Evolutionary conservation across 2,797 vertebrate genomes (phyloP).

Genomic region (Spinus pinus): DNA sequence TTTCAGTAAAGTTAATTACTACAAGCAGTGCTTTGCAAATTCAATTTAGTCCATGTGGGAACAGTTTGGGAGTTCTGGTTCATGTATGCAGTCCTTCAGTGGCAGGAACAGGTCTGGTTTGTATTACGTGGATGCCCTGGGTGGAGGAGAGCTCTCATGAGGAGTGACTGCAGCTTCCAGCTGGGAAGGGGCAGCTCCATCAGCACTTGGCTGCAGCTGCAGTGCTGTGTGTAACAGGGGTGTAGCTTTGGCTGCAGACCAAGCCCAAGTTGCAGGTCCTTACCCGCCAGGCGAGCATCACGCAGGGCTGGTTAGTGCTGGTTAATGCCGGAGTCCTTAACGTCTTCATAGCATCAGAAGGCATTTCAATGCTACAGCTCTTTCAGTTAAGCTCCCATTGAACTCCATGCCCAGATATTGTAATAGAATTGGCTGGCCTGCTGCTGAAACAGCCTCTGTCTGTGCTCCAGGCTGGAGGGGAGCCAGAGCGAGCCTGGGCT

Average conservation of each 20-base stretch:
- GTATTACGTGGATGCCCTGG: neutral
- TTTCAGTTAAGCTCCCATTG: constrained; percentile 23
- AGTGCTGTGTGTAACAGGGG: neutral
- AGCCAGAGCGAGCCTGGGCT: neutral
- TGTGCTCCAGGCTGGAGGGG: constrained; percentile 38
- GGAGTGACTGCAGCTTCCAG: neutral
- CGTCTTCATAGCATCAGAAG: neutral
- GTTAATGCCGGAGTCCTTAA: neutral
- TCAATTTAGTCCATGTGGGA: neutral
- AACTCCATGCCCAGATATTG: neutral
- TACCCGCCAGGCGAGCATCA: neutral
- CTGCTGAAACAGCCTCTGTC: neutral
- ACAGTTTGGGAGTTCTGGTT: neutral
- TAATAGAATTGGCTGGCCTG: constrained; percentile 17
- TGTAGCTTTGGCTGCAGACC: neutral
- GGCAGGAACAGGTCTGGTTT: neutral
- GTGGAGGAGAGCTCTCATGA: neutral
- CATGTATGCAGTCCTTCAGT: neutral
- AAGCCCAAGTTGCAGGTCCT: neutral
- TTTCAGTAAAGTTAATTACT: neutral
- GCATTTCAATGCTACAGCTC: constrained; percentile 19
- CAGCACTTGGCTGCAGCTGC: neutral
- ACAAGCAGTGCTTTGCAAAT: neutral
- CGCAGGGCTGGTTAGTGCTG: neutral
- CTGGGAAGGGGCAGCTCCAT: neutral